Evolutionary conservation across 2,888 invertebrate species (phyloP), one percentile per base, ranked within the genome.

Genomic region (Latheticus oryzae): DNA sequence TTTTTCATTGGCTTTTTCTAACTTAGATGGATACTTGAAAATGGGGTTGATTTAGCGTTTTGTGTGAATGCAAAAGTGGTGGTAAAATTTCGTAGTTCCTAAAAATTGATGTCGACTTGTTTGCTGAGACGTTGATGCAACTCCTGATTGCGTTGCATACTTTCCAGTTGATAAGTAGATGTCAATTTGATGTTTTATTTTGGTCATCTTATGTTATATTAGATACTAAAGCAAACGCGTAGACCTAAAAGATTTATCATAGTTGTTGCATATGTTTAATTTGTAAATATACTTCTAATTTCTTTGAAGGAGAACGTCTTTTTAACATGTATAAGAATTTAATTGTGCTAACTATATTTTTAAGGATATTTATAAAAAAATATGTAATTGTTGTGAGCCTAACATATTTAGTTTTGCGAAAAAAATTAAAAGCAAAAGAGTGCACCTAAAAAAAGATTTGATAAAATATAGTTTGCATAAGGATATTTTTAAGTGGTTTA

Each of bases 361-460:
- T 68, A 68, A 66, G 42, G 55, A 60, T 60, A 62, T 67, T 64
- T 67, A 61, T 45, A 43, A 48, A 57, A 45, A 52, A 51, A 52
- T 53, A 62, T 65, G 62, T 58, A 55, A 62, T 70, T 69, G 70
- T 69, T 68, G 69, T 71, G 67, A 69, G 72, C 72, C 72, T 72
- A 70, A 72, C 66, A 47, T 65, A 65, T 69, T 71, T 69, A 71
- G 65, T 72, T 73, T 70, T 71, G 71, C 68, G 68, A 68, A 64
- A 65, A 67, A 67, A 69, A 42, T 51, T 21, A 32, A 32, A 21
- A 35, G 24, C 61, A 58, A 50, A 51, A 17, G 19, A 55, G 30
- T 51, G 48, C 55, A 56, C 53, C 30, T 60, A 37, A 47, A 45
- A 61, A 60, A 61, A 62, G 53, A 26, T 48, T 62, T 60, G 52